phyloP scores from a whole-genome alignment of 2,113 vertebrate genomes.

The Caranx ignobilis region DNA sequence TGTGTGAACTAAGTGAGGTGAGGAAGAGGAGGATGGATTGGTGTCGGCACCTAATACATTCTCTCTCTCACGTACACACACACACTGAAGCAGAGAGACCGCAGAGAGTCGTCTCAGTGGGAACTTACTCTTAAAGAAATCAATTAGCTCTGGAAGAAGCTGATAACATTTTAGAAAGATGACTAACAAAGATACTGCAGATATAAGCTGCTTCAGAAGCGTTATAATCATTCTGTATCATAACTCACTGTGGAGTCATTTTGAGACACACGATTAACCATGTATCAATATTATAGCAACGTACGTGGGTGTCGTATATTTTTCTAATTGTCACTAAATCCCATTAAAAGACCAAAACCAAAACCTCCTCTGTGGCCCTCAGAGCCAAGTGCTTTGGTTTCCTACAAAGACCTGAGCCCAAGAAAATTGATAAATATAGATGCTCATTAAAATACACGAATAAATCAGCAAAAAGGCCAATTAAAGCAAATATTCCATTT shows the following conservation, averaged over 20 bases:
- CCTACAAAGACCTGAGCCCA: neutral
- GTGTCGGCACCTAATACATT: slow-evolving; percentile 55
- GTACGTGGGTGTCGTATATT: neutral
- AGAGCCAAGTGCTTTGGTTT: neutral
- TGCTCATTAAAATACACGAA: too few relatives aligned
- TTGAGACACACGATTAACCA: neutral
- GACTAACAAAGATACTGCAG: slow-evolving; percentile 5
- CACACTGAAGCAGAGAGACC: neutral
- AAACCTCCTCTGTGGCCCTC: neutral
- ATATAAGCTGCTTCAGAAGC: slow-evolving; percentile 12
- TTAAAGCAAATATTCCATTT: too few relatives aligned
- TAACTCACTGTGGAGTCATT: neutral
- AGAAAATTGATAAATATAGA: neutral
- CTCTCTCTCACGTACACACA: slow-evolving; percentile 19
- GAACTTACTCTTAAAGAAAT: slow-evolving; percentile 77
- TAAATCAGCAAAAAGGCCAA: too few relatives aligned
- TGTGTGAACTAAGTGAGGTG: slow-evolving; percentile 54
- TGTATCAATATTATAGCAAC: neutral
- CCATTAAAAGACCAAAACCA: neutral
- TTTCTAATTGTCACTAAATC: neutral
- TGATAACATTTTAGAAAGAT: slow-evolving; percentile 39
- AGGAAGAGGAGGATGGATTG: slow-evolving; percentile 61
- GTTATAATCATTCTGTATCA: slow-evolving; percentile 14
- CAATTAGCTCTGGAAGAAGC: slow-evolving; percentile 55
- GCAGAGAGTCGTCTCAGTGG: slow-evolving; percentile 38